Percentiles rank a stretch among this genome's conserved stretches.
These are phyloP conservation scores for Tetragonisca angustula DNA, from an alignment of 2,888 invertebrate species.

Conservation along the genomic window DNA sequence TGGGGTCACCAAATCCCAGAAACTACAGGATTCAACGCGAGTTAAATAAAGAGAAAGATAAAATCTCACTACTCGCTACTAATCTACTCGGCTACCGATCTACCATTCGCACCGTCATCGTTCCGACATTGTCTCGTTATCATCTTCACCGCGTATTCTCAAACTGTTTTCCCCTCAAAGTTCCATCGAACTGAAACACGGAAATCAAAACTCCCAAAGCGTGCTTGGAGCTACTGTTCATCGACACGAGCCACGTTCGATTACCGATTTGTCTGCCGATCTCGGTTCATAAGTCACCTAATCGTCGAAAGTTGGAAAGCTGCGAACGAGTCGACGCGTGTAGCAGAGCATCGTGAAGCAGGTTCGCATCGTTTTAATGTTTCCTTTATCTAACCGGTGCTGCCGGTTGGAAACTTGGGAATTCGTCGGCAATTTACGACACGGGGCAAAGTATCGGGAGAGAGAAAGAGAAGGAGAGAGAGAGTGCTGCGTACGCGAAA, in stretches of 20 bases:
- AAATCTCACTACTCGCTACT: too few species aligned
- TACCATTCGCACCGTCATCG: too few species aligned
- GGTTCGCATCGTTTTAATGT: constrained; percentile 24
- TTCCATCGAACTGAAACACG: too few species aligned
- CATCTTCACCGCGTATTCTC: too few species aligned
- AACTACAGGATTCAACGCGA: too few species aligned
- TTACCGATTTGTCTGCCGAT: not conserved
- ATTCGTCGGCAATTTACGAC: constrained; percentile 35
- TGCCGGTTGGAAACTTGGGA: constrained; percentile 12
- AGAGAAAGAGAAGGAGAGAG: not conserved
- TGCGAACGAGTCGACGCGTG: not conserved
- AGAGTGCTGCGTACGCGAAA: not conserved
- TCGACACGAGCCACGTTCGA: not conserved
- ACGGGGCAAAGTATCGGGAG: not conserved
- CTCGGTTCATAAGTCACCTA: constrained; percentile 28
- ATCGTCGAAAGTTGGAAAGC: constrained; percentile 19
- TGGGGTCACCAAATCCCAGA: too few species aligned
- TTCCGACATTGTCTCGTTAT: too few species aligned
- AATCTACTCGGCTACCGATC: too few species aligned
- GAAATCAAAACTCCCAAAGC: not conserved
- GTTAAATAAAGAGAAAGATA: too few species aligned
- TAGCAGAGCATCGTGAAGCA: not conserved
- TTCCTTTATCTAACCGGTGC: constrained; percentile 29
- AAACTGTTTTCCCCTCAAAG: too few species aligned
- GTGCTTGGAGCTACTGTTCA: not conserved